These are phyloP conservation scores for Nematostella vectensis DNA, from an alignment of 92 coral and sea anemone species.

Conservation along the genomic window DNA sequence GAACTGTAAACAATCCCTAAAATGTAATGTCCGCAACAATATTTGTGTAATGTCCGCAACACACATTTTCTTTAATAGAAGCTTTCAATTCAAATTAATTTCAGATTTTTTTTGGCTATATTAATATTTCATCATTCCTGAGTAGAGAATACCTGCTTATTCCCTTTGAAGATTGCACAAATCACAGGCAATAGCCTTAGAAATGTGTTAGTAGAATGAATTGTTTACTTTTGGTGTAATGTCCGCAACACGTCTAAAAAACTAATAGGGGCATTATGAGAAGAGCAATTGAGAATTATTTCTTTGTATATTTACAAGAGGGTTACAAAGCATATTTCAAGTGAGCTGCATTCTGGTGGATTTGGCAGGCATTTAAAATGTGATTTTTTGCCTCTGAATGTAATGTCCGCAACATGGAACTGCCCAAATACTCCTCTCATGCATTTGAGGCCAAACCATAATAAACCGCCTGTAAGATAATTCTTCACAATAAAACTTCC, in stretches of 20 bases:
- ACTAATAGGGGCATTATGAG: constrained; percentile 7
- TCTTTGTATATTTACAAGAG: not conserved
- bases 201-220: constrained; percentile 9
- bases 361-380: constrained; percentile 18
- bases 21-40: constrained; percentile 52
- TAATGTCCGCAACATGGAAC: constrained; percentile 44
- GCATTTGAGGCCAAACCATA: too few species aligned
- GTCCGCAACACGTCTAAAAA: constrained; percentile 36
- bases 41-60: constrained; percentile 41
- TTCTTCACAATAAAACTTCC: too few species aligned
- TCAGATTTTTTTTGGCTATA: constrained; percentile 19
- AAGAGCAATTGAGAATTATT: not conserved
- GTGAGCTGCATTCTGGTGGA: constrained; percentile 12
- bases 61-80: constrained; percentile 25
- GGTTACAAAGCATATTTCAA: constrained; percentile 2
- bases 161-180: constrained; percentile 6
- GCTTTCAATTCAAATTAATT: constrained; percentile 6
- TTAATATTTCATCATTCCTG: constrained; percentile 17
- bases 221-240: constrained; percentile 28
- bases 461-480: too few species aligned
- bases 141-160: constrained; percentile 14
- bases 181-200: constrained; percentile 23
- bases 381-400: constrained; percentile 37
- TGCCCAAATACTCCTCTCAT: too few species aligned
- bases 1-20: constrained; percentile 17